Conservation (phyloP, 1,140 invertebrate genomes). For the Ceratitis capitata region DNA sequence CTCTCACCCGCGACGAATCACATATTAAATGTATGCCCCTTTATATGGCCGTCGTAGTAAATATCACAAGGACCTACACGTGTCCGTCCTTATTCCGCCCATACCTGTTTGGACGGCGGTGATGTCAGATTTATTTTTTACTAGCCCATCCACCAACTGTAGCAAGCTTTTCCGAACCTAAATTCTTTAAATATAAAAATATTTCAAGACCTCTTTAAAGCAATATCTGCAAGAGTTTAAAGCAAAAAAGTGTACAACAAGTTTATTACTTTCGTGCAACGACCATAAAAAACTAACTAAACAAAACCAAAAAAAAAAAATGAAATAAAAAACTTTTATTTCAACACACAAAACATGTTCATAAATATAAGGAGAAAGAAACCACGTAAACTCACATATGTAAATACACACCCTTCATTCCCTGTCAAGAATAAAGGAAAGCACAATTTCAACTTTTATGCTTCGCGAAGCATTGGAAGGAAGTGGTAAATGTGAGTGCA, state of each 20-base stretch:
- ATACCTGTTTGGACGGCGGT: no score
- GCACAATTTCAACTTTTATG: slow-evolving; percentile 20
- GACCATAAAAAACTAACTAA: not conserved
- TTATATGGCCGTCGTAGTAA: no score
- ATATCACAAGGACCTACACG: no score
- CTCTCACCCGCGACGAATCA: no score
- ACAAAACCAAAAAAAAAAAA: not conserved
- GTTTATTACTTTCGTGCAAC: not conserved
- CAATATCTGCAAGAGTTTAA: no score
- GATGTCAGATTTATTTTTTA: no score
- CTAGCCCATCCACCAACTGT: no score
- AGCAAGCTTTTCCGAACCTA: no score
- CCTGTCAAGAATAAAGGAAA: not conserved
- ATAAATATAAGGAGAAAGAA: not conserved
- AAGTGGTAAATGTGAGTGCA: slow-evolving; percentile 34
- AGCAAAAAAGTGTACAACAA: not conserved
- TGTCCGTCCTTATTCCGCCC: no score
- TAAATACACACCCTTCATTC: not conserved
- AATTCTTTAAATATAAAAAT: no score
- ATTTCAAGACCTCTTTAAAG: no score
- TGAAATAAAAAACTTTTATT: not conserved
- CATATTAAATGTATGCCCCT: no score
- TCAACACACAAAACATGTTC: not conserved
- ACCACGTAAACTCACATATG: not conserved
- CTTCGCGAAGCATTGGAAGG: slow-evolving; percentile 9